Conservation (phyloP, 2,888 invertebrate genomes). For the Drosophila colorata region DNA sequence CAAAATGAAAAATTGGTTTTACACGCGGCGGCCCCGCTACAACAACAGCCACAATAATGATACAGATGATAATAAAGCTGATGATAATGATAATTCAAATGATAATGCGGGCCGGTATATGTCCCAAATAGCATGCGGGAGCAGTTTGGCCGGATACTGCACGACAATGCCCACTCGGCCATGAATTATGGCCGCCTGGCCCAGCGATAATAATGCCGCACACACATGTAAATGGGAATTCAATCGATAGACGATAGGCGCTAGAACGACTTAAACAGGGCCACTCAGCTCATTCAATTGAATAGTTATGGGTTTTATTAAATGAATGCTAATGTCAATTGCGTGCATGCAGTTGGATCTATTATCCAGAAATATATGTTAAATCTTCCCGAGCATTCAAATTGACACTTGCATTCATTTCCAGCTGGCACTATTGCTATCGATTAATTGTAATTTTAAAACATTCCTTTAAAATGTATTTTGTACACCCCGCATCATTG, state of each 20-base stretch:
- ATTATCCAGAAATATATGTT: background rate
- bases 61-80: slow-evolving; percentile 49
- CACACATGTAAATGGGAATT: slow-evolving; percentile 45
- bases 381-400: background rate
- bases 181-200: slow-evolving; percentile 61
- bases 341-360: slow-evolving; percentile 1
- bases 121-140: slow-evolving; percentile 9
- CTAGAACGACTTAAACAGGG: background rate
- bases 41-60: slow-evolving; percentile 39
- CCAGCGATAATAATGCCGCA: slow-evolving; percentile 52
- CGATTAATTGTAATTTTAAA: too few relatives aligned
- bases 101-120: slow-evolving; percentile 20
- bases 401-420: background rate
- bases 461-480: too few relatives aligned
- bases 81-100: slow-evolving; percentile 28
- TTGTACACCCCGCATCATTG: too few relatives aligned
- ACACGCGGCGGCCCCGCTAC: slow-evolving; percentile 66
- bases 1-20: slow-evolving; percentile 78
- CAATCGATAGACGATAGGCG: slow-evolving; percentile 64
- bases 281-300: slow-evolving; percentile 16
- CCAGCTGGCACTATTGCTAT: too few relatives aligned
- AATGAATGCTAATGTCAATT: slow-evolving; percentile 13
- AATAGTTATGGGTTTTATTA: slow-evolving; percentile 21
- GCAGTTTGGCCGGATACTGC: slow-evolving; percentile 16
- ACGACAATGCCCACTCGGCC: slow-evolving; percentile 40